These are phyloP conservation scores for Euproctis similis DNA, from an alignment of 2,888 invertebrate species.

Conservation along the genomic window DNA sequence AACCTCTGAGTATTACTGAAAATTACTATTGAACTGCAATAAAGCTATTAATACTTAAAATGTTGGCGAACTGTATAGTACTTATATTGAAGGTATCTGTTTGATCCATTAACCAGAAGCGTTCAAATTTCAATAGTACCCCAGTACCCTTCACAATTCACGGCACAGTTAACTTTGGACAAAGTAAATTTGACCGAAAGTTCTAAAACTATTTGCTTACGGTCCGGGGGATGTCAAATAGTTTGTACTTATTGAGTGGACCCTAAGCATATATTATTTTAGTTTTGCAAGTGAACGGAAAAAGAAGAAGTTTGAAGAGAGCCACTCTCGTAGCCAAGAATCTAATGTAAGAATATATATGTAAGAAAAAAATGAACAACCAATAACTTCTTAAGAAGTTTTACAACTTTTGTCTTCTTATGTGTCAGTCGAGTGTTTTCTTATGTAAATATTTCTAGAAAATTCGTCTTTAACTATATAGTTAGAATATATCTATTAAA, in stretches of 20 bases:
- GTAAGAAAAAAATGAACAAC: not conserved
- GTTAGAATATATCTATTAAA: not conserved
- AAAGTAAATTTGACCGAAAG: slow-evolving; percentile 22
- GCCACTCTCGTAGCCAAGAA: slow-evolving; percentile 2
- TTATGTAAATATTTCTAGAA: not conserved
- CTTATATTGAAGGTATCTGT: slow-evolving; percentile 8
- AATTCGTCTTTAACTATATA: not conserved
- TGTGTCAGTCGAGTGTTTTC: not conserved
- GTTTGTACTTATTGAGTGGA: slow-evolving; percentile 10
- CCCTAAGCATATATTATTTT: slow-evolving; percentile 10
- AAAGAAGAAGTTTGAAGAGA: slow-evolving; percentile 2
- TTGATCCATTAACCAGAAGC: slow-evolving; percentile 13
- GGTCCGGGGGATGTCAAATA: slow-evolving; percentile 10
- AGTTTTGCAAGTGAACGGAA: slow-evolving; percentile 2
- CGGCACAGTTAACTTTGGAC: slow-evolving; percentile 12
- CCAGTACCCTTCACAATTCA: slow-evolving; percentile 14
- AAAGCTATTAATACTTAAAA: too few species aligned
- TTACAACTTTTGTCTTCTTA: not conserved
- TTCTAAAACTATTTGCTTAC: slow-evolving; percentile 19
- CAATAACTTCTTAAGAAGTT: not conserved
- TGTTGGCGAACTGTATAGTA: slow-evolving; percentile 9
- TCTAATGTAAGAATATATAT: slow-evolving; percentile 1
- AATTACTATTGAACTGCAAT: too few species aligned
- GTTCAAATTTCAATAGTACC: slow-evolving; percentile 16
- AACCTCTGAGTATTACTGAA: too few species aligned